Evolutionary conservation across 2,888 invertebrate species (phyloP).

Genomic region (Malthinus seriepunctatus): DNA sequence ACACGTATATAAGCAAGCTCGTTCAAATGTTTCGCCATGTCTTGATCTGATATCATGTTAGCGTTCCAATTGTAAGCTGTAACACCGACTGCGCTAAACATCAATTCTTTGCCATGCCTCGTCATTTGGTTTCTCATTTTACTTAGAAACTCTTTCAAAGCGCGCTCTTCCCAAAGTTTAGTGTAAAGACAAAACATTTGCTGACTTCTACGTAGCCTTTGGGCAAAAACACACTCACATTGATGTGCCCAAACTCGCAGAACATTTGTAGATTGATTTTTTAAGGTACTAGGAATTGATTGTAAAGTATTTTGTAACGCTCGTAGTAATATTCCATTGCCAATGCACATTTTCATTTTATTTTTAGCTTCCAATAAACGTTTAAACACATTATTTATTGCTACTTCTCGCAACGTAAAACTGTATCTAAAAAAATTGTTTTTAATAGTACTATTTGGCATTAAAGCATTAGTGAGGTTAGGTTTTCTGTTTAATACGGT

Average conservation of each 20-base stretch:
- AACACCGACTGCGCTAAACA: conserved; percentile 61
- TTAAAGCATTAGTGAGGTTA: conserved; percentile 46
- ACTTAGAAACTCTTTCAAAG: conserved; percentile 59
- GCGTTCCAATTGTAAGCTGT: conserved; percentile 65
- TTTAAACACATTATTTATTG: conserved; percentile 32
- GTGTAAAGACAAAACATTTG: conserved; percentile 67
- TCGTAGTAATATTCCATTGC: conserved; percentile 10
- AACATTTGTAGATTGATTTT: conserved; percentile 56
- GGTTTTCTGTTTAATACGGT: conserved; percentile 34
- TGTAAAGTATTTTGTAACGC: conserved; percentile 21
- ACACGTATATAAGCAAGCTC: conserved; percentile 63
- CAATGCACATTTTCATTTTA: conserved; percentile 15
- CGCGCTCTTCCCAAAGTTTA: conserved; percentile 65
- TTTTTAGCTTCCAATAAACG: conserved; percentile 17
- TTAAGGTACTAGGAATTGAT: conserved; percentile 45
- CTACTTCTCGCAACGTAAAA: conserved; percentile 38
- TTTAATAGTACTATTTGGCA: conserved; percentile 25
- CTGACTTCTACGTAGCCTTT: conserved; percentile 64
- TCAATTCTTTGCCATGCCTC: conserved; percentile 58
- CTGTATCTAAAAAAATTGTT: conserved; percentile 32
- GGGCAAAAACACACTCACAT: conserved; percentile 62
- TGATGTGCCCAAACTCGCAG: conserved; percentile 60
- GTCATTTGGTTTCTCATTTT: conserved; percentile 53
- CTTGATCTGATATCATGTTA: conserved; percentile 61
- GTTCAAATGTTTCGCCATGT: conserved; percentile 59